Conservation (phyloP, 1,140 invertebrate species). For the Heliconius hermathena region DNA sequence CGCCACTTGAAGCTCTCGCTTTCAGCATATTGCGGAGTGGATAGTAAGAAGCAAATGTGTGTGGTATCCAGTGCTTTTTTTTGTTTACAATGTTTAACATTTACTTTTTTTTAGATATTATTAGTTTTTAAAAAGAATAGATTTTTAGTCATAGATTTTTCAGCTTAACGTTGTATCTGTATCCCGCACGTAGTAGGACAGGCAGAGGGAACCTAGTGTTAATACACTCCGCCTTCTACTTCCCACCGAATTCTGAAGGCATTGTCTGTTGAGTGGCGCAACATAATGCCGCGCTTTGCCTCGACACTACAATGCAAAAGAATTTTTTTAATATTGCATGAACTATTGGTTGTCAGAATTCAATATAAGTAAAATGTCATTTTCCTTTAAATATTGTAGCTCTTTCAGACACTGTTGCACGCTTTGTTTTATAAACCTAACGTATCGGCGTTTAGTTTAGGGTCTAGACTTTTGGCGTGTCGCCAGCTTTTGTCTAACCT, state of each 20-base stretch:
- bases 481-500: slow-evolving; percentile 28
- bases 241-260: no score
- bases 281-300: no score
- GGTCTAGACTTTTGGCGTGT: slow-evolving; percentile 32
- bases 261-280: no score
- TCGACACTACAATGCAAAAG: no score
- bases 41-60: slow-evolving; percentile 37
- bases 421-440: slow-evolving; percentile 37
- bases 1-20: slow-evolving; percentile 44
- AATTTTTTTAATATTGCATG: not conserved
- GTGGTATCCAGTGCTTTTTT: not conserved
- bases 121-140: no score
- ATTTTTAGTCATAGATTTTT: no score
- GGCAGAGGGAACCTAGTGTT: no score
- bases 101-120: no score
- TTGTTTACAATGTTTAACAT: no score
- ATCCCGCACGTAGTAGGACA: no score
- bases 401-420: slow-evolving; percentile 32
- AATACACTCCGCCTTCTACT: no score
- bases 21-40: slow-evolving; percentile 37
- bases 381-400: not conserved
- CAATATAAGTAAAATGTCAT: not conserved
- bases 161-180: no score
- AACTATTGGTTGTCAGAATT: not conserved
- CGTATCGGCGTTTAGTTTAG: slow-evolving; percentile 25